These are phyloP conservation scores for Meteorus sp. DNA, from an alignment of 1,140 invertebrate genomes.

Conservation along the genomic window DNA sequence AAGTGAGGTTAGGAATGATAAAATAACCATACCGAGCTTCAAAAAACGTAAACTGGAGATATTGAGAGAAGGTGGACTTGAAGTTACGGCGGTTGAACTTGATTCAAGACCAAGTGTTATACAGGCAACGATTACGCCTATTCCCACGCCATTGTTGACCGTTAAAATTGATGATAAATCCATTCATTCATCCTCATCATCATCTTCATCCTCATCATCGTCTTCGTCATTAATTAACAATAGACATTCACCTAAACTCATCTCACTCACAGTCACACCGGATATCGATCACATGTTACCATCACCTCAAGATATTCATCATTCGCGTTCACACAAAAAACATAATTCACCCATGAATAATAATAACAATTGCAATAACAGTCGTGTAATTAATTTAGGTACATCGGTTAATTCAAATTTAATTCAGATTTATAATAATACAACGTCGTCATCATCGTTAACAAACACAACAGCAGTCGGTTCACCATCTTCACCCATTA, in stretches of 20 bases:
- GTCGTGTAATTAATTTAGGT: constrained; percentile 56
- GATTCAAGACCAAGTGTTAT: constrained; percentile 46
- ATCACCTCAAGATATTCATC: constrained; percentile 38
- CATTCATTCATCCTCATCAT: constrained; percentile 24
- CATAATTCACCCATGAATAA: constrained; percentile 30
- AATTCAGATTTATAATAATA: constrained; percentile 59
- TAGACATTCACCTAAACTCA: constrained; percentile 46
- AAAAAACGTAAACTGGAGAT: constrained; percentile 76
- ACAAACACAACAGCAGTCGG: no score
- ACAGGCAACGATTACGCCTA: constrained; percentile 41
- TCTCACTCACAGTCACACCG: constrained; percentile 62
- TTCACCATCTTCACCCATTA: no score
- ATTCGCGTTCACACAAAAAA: constrained; percentile 33
- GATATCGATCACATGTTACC: constrained; percentile 60
- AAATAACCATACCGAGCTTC: constrained; percentile 56
- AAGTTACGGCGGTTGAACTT: constrained; percentile 67
- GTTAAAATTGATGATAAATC: constrained; percentile 39
- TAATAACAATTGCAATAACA: constrained; percentile 33
- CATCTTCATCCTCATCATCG: constrained; percentile 11
- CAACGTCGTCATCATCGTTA: constrained; percentile 27
- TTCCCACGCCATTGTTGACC: constrained; percentile 39
- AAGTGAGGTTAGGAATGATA: constrained; percentile 48
- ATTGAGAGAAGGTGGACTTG: constrained; percentile 70
- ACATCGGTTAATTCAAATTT: constrained; percentile 59
- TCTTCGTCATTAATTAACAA: no score